These are phyloP conservation scores for Gibbula magus DNA, from an alignment of 2,888 invertebrate species.

Conservation along the genomic window DNA sequence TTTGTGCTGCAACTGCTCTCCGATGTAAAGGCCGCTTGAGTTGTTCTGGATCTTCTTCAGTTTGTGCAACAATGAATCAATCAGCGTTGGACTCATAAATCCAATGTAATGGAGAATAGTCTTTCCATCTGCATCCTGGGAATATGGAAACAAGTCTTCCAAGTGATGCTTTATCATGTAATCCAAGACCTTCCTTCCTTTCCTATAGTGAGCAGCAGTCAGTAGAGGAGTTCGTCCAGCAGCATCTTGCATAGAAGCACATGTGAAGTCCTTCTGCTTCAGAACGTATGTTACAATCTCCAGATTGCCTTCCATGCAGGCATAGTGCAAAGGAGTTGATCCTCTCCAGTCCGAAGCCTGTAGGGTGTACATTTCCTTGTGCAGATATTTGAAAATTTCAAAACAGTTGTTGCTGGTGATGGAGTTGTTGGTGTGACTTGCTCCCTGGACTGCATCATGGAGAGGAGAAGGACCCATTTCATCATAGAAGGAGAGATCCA, in stretches of 20 bases:
- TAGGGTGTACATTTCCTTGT: background rate
- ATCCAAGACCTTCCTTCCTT: background rate
- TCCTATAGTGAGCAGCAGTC: background rate
- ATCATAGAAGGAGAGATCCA: constrained; percentile 7
- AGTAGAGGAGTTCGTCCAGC: background rate
- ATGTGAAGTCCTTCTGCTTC: background rate
- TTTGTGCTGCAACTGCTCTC: too few species aligned
- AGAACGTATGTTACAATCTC: constrained; percentile 37
- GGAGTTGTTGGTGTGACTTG: constrained; percentile 25
- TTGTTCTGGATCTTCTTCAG: background rate
- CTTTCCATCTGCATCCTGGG: background rate
- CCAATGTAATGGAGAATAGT: background rate
- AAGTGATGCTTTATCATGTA: background rate
- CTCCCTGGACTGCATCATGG: constrained; percentile 44
- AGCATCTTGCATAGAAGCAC: background rate
- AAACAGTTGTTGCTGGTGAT: constrained; percentile 34
- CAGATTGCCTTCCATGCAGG: constrained; percentile 42
- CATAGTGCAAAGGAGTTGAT: constrained; percentile 48
- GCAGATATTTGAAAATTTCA: constrained; percentile 10
- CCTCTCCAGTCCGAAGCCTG: constrained; percentile 44
- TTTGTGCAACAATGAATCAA: background rate
- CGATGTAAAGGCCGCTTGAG: background rate
- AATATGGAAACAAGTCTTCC: background rate
- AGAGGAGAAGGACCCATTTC: constrained; percentile 40
- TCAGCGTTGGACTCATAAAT: background rate